Percentiles rank a stretch among this genome's conserved stretches.
These are phyloP conservation scores for Isoperla grammatica DNA, from an alignment of 2,888 invertebrate genomes.

Conservation along the genomic window DNA sequence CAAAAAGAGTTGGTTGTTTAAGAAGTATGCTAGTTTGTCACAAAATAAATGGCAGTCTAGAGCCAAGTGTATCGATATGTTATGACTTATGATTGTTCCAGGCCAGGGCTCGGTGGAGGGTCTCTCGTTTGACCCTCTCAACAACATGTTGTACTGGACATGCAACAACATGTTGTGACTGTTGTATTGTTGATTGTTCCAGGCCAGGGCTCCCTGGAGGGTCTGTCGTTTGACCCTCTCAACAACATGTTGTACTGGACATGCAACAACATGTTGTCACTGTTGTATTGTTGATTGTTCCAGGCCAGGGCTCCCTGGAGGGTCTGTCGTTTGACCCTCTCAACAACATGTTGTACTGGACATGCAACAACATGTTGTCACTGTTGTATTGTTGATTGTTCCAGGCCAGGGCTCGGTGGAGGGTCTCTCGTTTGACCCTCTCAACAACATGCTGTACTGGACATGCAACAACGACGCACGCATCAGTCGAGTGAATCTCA, in stretches of 20 bases:
- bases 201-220: constrained; percentile 84
- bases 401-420: constrained; percentile 79
- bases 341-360: constrained; percentile 74
- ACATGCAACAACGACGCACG: constrained; percentile 76
- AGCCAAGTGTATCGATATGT: no score
- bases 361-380: constrained; percentile 77
- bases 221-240: constrained; percentile 68
- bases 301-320: constrained; percentile 80
- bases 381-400: no score
- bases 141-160: constrained; percentile 77
- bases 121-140: constrained; percentile 65
- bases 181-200: no score
- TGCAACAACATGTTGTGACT: no score
- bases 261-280: no score
- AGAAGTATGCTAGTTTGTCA: no score
- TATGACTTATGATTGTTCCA: no score
- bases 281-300: no score
- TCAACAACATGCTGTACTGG: constrained; percentile 72
- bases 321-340: constrained; percentile 73
- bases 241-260: constrained; percentile 78
- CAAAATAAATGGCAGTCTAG: no score
- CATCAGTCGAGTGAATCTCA: constrained; percentile 55
- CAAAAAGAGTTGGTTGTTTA: no score
- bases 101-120: constrained; percentile 85
- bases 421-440: constrained; percentile 72